Percentiles rank a stretch among this genome's conserved stretches.
Conservation (phyloP, 2,797 vertebrate species). For the Hypotaenidia philippensis region DNA sequence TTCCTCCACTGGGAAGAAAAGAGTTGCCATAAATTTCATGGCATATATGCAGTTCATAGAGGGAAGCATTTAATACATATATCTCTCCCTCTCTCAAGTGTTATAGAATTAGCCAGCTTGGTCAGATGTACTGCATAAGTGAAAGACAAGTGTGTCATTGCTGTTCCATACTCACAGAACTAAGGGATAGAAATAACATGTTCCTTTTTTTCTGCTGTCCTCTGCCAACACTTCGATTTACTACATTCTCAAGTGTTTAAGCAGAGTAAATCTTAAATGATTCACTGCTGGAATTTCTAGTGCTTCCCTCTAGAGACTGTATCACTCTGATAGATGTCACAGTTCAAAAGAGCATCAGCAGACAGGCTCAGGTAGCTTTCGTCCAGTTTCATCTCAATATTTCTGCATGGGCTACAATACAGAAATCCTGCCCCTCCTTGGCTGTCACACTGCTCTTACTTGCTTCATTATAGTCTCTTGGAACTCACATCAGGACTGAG, state of each 20-base stretch:
- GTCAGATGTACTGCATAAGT: neutral
- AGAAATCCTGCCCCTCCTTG: neutral
- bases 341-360: neutral
- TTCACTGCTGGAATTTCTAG: neutral
- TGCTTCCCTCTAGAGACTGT: neutral
- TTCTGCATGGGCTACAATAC: neutral
- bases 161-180: neutral
- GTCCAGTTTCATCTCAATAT: neutral
- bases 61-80: neutral
- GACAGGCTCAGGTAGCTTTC: neutral
- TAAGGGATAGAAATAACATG: neutral
- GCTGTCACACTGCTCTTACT: neutral
- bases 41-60: neutral
- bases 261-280: slow-evolving; percentile 8
- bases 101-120: neutral
- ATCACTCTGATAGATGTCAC: slow-evolving; percentile 3
- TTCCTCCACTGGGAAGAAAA: neutral
- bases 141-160: neutral
- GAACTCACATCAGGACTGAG: neutral
- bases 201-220: neutral
- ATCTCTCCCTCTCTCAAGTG: neutral
- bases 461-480: neutral
- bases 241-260: slow-evolving; percentile 1
- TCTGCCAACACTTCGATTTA: neutral
- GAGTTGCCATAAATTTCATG: neutral